phyloP scores from a whole-genome alignment of 2,888 invertebrate genomes.

The Platerodrilus igneus region DNA sequence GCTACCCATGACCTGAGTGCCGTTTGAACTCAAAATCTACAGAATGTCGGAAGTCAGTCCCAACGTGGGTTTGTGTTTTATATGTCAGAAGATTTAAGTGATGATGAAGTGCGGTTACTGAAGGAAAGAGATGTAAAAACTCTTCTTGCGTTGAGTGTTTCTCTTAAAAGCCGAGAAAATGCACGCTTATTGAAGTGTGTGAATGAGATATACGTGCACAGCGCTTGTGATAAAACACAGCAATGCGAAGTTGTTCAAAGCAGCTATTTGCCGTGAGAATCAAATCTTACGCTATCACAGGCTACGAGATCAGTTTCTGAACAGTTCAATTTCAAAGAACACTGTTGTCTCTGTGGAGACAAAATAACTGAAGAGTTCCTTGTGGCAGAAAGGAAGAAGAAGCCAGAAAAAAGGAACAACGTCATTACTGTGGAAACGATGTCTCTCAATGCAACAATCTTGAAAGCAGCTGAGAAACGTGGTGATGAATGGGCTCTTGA shows the following conservation, averaged over 20 bases:
- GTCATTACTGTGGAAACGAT: constrained; percentile 8
- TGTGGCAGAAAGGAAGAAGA: background rate
- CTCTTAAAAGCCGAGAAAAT: background rate
- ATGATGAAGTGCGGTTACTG: background rate
- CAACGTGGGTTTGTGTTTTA: too few species aligned
- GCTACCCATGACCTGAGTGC: too few species aligned
- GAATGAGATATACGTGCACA: background rate
- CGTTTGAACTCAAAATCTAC: too few species aligned
- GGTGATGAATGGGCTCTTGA: constrained; percentile 10
- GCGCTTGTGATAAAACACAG: background rate
- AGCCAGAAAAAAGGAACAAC: constrained; percentile 5
- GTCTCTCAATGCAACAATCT: constrained; percentile 1
- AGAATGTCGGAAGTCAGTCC: too few species aligned
- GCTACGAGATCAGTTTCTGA: constrained; percentile 50
- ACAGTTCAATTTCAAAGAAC: constrained; percentile 56
- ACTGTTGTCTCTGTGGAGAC: constrained; percentile 10
- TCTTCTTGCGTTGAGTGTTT: background rate
- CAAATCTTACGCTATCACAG: background rate
- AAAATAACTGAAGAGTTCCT: constrained; percentile 6
- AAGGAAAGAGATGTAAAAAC: background rate
- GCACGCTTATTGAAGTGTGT: background rate
- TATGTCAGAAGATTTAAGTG: background rate
- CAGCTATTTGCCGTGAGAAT: background rate
- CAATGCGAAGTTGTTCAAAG: background rate
- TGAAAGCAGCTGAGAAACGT: constrained; percentile 9